Base-by-base conservation (phyloP, 92 coral and sea anemone genomes). In the Pocillopora grandis region DNA sequence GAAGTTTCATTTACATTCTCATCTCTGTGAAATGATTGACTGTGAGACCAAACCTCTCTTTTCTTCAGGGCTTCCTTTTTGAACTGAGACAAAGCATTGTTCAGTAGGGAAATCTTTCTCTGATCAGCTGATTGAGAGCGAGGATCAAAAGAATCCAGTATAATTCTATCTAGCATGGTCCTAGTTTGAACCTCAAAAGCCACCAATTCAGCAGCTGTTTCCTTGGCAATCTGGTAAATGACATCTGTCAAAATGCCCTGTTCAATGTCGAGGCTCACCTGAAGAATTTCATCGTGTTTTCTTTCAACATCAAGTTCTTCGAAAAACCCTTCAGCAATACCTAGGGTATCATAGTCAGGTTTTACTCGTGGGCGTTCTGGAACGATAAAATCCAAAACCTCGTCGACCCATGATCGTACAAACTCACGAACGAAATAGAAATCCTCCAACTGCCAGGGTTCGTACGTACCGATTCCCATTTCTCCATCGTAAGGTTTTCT, bases 361-460 rank as follows among this genome's bases (percentile, higher is more conserved):
- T 62, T 70, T 20, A 57, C 80, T 23, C 81, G 79, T 23, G 82
- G 77, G 42, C 82, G 86, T 52, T 91, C 95, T 37, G 72, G 82
- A 1, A 87, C 65, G 35, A 94, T 82, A 66, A 72, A 85, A 91
- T 85, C 92, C 75, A 94, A 61, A 36, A 91, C 92, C 63, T 94
- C 98, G 15, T 89, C 95, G 2, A 94, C 62, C 98, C 98, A 94
- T 18, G 85, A 58, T 58, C 83, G 74, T n/a, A 94, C 82, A 35
- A 94, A 94, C 23, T 88, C 95, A 23, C 98, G 92, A 52, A 94
- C 90, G 74, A 94, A 89, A 75, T 89, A 87, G 62, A 94, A 92
- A 77, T 94, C 95, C 60, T 91, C 95, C 21, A 94, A 79, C 72
- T 94, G 98, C 93, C 95, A 92, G 0, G 98, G 93, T 75, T 94